These are phyloP conservation scores for Drosophila malerkotliana DNA, from an alignment of 1,140 invertebrate genomes.

Conservation along the genomic window DNA sequence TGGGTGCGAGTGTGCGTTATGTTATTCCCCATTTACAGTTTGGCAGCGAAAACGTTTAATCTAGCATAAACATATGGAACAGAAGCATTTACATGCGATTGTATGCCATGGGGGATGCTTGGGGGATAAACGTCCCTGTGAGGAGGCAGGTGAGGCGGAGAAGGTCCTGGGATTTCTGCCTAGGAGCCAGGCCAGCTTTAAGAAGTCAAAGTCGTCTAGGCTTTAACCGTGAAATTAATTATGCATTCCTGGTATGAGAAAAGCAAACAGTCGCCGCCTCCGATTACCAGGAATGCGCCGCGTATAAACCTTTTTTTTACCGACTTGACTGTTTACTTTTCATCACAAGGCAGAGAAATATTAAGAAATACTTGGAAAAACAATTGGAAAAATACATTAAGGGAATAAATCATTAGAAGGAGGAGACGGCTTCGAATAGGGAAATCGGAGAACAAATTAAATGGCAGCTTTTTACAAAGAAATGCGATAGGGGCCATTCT, in stretches of 20 bases:
- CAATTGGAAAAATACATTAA: slow-evolving; percentile 32
- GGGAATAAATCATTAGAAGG: slow-evolving; percentile 3
- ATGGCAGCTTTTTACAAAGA: not conserved
- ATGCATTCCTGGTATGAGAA: slow-evolving; percentile 25
- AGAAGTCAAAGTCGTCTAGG: slow-evolving; percentile 7
- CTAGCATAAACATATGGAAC: slow-evolving; percentile 70
- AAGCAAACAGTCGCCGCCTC: slow-evolving; percentile 29
- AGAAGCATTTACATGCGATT: slow-evolving; percentile 37
- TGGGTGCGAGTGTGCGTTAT: slow-evolving; percentile 20
- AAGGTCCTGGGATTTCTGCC: not conserved
- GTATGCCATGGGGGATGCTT: slow-evolving; percentile 33
- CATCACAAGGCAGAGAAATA: slow-evolving; percentile 17
- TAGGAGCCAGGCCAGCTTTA: slow-evolving; percentile 9
- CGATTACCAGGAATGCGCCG: slow-evolving; percentile 17
- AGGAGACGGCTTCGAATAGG: not conserved
- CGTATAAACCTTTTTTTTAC: slow-evolving; percentile 7
- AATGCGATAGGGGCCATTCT: not conserved
- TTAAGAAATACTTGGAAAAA: slow-evolving; percentile 29
- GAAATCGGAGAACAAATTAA: slow-evolving; percentile 19
- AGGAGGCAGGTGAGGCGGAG: slow-evolving; percentile 21
- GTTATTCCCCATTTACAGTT: slow-evolving; percentile 68
- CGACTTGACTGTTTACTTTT: slow-evolving; percentile 26
- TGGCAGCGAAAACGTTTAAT: slow-evolving; percentile 70
- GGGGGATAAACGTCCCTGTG: not conserved
- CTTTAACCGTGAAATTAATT: slow-evolving; percentile 43